Base-by-base conservation (phyloP, 1,140 invertebrate species). In the Achroia grisella region DNA sequence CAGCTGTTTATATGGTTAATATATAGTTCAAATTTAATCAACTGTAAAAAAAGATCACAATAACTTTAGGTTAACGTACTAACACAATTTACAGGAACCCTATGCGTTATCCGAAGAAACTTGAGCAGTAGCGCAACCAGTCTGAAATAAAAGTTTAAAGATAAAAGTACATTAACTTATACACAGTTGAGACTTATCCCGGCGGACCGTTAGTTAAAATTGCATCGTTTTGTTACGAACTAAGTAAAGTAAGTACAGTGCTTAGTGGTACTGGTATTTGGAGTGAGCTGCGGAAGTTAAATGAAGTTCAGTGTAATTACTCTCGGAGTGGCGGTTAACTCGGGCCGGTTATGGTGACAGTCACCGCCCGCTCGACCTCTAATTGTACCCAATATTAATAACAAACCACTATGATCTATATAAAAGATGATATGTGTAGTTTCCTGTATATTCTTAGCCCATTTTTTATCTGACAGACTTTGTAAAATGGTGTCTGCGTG, bases 241-340 rank as follows among this genome's bases (percentile, higher is more conserved):
- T 70, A 68, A 82, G 67, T 71, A 67, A 71, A 72, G 71, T 67
- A 67, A 67, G 64, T 70, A 68, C 56, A 67, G 67, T 69, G 63
- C 64, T 81, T 75, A 75, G 69, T 59, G 67, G 68, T 60, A 59
- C 62, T 69, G 63, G 65, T 75, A 75, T 79, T 79, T 71, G 66
- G 72, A 68, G 57, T 62, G 61, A 76, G 77, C 75, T 62, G 65
- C 61, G 73, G 64, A 81, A 81, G 72, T 81, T 81, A 75, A 78
- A 81, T 79, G 73, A 75, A 79, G 71, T 81, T 77, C 62, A 64
- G 67, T 70, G 66, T 77, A 82, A 82, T 79, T 82, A 77, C 71
- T 82, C 76, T 71, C 67, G 29, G 56, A 72, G 68, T 64, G 65
- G 67, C 69, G 62, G 73, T 79, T 71, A 73, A 61, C 63, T 71